These are phyloP conservation scores for Nymphalis urticae DNA, from an alignment of 2,888 invertebrate species.

Conservation along the genomic window DNA sequence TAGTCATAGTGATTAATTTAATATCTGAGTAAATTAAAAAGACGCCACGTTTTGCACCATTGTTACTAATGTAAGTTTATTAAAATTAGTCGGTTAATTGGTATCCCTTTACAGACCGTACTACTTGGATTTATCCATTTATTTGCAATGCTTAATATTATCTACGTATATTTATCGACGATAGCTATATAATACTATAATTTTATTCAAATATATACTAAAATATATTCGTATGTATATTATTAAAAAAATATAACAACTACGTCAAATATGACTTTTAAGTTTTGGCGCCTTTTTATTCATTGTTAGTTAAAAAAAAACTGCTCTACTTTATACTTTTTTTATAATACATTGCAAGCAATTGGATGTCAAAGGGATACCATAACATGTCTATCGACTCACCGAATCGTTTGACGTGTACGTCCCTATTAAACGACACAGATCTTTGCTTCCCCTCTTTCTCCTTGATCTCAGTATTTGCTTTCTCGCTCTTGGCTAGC, in stretches of 20 bases:
- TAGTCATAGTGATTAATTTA: slow-evolving; percentile 38
- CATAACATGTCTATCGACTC: slow-evolving; percentile 63
- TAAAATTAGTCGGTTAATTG: slow-evolving; percentile 52
- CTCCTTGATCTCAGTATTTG: slow-evolving; percentile 62
- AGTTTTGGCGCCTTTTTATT: neutral
- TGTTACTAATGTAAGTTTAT: slow-evolving; percentile 41
- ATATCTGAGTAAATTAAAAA: slow-evolving; percentile 23
- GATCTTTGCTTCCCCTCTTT: slow-evolving; percentile 81
- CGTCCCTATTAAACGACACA: slow-evolving; percentile 95
- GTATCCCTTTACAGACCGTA: slow-evolving; percentile 29
- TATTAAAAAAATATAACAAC: neutral
- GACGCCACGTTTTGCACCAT: slow-evolving; percentile 28
- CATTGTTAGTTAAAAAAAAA: no score
- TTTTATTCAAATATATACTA: no score
- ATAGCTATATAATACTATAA: no score
- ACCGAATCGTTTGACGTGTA: slow-evolving; percentile 95
- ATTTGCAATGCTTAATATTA: slow-evolving; percentile 26
- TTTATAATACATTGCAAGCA: slow-evolving; percentile 29
- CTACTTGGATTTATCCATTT: slow-evolving; percentile 27
- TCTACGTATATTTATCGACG: neutral
- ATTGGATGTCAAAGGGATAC: slow-evolving; percentile 32
- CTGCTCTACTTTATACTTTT: neutral
- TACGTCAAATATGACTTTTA: neutral
- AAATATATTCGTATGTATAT: no score
- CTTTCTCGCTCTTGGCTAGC: slow-evolving; percentile 57